Evolutionary conservation across 1,140 invertebrate genomes (phyloP).

Genomic region (Apis dorsata): DNA sequence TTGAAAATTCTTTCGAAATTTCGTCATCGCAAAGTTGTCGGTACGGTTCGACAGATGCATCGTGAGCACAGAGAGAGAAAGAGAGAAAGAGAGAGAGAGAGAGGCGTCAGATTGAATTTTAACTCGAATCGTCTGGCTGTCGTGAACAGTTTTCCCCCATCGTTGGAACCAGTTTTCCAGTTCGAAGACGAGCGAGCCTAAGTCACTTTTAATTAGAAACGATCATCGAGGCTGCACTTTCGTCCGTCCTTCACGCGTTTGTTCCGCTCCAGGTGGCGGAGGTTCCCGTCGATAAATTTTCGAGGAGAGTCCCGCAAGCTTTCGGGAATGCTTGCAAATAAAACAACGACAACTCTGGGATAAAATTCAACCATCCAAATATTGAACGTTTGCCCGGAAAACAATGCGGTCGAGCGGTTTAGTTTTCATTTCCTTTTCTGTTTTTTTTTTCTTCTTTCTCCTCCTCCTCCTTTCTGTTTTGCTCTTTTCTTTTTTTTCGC

Average conservation of each 20-base stretch:
- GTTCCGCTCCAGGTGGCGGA: not conserved
- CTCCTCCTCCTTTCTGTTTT: not conserved
- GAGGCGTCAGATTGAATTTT: constrained; percentile 60
- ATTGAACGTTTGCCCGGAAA: constrained; percentile 15
- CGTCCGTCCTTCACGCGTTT: not conserved
- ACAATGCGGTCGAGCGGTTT: not conserved
- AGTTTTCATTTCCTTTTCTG: not conserved
- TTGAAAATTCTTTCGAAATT: constrained; percentile 48
- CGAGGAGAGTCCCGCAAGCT: not conserved
- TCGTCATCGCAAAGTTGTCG: constrained; percentile 34
- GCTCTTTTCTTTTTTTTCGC: not conserved
- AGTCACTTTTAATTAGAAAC: constrained; percentile 37
- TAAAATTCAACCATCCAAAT: not conserved
- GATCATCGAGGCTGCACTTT: not conserved
- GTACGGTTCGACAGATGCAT: constrained; percentile 42
- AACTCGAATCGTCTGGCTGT: constrained; percentile 39
- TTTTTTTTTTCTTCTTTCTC: not conserved
- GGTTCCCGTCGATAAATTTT: not conserved
- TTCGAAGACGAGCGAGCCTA: not conserved
- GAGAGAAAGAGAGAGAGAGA: no score
- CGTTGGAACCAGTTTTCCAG: constrained; percentile 22
- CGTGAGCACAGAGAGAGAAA: constrained; percentile 1
- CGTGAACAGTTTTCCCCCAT: constrained; percentile 2
- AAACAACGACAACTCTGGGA: not conserved
- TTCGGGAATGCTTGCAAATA: not conserved